These are phyloP conservation scores for Mizuhopecten yessoensis DNA, from an alignment of 1,140 invertebrate species.

Conservation along the genomic window DNA sequence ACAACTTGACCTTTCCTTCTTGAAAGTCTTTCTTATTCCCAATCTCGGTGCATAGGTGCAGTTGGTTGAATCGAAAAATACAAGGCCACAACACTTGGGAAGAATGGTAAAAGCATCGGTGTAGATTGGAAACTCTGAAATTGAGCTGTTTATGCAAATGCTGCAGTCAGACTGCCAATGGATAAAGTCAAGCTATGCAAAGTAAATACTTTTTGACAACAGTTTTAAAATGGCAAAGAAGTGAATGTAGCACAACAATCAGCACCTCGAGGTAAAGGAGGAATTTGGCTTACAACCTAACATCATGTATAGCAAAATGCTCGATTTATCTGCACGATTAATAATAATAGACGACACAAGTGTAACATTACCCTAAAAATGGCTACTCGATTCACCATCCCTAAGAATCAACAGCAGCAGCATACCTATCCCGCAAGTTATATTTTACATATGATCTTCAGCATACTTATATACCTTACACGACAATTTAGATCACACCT, in stretches of 20 bases:
- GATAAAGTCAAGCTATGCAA: no score
- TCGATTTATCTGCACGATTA: not conserved
- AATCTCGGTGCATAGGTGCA: not conserved
- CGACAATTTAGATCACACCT: not conserved
- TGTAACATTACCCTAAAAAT: not conserved
- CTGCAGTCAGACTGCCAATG: not conserved
- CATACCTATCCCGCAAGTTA: not conserved
- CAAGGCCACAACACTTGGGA: not conserved
- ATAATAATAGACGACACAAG: not conserved
- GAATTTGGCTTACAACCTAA: no score
- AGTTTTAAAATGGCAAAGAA: no score
- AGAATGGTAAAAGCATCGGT: not conserved
- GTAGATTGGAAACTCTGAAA: not conserved
- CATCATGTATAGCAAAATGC: not conserved
- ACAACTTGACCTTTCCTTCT: not conserved
- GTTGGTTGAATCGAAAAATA: not conserved
- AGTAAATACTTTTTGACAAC: no score
- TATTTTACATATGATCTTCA: not conserved
- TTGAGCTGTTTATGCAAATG: not conserved
- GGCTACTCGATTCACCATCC: slow-evolving; percentile 31
- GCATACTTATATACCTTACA: not conserved
- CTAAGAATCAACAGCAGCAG: not conserved
- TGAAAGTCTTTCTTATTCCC: not conserved
- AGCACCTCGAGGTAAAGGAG: no score
- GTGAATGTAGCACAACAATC: no score